Conservation (phyloP, 2,888 invertebrate species). For the Gonocerus acuteangulatus region DNA sequence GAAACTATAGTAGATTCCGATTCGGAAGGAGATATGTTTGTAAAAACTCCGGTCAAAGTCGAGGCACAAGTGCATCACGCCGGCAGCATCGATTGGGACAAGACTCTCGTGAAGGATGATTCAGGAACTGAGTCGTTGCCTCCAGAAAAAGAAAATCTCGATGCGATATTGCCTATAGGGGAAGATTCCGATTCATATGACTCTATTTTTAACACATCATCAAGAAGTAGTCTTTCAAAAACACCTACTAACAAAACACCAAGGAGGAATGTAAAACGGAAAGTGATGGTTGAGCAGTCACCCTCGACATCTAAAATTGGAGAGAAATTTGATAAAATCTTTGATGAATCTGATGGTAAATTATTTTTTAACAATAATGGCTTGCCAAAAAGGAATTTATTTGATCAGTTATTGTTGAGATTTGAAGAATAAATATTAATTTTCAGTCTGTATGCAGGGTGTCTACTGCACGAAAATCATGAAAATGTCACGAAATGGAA, state of each 20-base stretch:
- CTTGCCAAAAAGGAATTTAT: not conserved
- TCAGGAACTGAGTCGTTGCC: not conserved
- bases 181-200: slow-evolving; percentile 21
- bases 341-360: slow-evolving; percentile 24
- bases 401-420: no score
- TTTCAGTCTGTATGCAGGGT: no score
- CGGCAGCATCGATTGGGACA: slow-evolving; percentile 22
- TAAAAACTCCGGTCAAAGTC: slow-evolving; percentile 9
- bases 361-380: no score
- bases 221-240: not conserved
- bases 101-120: slow-evolving; percentile 19
- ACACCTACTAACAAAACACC: not conserved
- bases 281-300: not conserved
- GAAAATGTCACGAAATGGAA: no score
- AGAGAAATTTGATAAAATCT: slow-evolving; percentile 21
- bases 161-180: not conserved
- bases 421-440: no score
- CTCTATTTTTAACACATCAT: slow-evolving; percentile 10
- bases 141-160: not conserved
- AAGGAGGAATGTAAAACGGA: not conserved
- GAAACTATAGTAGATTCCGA: slow-evolving; percentile 15
- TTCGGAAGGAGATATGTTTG: slow-evolving; percentile 28
- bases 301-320: not conserved
- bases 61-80: not conserved
- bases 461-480: no score